phyloP scores from a whole-genome alignment of 2,888 invertebrate species.

The Plagodis pulveraria region DNA sequence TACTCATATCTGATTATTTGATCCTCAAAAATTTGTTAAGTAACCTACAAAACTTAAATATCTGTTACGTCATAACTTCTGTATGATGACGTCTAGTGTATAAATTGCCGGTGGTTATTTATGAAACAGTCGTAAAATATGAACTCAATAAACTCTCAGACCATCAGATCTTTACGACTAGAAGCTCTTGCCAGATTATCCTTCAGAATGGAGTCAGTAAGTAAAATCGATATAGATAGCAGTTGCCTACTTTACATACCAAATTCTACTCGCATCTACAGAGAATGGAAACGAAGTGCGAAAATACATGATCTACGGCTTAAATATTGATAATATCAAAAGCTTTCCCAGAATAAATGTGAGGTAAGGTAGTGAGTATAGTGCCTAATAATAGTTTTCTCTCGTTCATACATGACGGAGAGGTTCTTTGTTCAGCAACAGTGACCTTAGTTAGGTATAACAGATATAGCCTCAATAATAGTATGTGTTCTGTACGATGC shows the following conservation, averaged over 20 bases:
- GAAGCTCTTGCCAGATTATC: constrained; percentile 7
- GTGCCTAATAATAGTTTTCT: too few species aligned
- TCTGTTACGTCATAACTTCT: not conserved
- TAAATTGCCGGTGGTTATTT: constrained; percentile 11
- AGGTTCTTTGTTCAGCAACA: too few species aligned
- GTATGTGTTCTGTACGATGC: too few species aligned
- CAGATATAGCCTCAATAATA: too few species aligned
- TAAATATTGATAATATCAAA: too few species aligned
- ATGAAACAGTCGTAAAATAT: constrained; percentile 16
- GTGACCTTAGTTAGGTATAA: too few species aligned
- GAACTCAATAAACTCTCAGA: constrained; percentile 10
- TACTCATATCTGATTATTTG: too few species aligned
- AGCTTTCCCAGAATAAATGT: too few species aligned
- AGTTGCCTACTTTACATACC: not conserved
- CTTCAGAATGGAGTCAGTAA: constrained; percentile 7
- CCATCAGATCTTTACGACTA: constrained; percentile 11
- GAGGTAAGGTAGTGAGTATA: too few species aligned
- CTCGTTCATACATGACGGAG: too few species aligned
- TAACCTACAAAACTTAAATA: too few species aligned
- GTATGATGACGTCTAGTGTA: not conserved
- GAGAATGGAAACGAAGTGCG: not conserved
- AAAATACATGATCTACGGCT: not conserved
- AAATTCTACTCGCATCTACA: not conserved
- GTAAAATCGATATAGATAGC: constrained; percentile 11
- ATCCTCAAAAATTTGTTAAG: too few species aligned